Base-by-base conservation (phyloP, 2,888 invertebrate genomes). In the Lacanobia oleracea region DNA sequence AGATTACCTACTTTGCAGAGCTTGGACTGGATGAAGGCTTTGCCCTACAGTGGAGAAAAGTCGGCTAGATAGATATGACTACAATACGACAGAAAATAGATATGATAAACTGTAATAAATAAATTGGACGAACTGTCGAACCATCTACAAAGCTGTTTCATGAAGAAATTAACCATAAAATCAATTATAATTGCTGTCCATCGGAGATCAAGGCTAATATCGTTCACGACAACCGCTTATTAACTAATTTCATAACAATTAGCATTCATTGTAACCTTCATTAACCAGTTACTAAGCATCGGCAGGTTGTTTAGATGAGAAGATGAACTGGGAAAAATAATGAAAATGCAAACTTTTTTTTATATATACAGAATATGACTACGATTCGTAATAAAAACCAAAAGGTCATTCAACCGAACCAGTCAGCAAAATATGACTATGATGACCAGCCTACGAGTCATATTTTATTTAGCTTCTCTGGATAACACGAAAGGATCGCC, bases 191-290 rank as follows among this genome's bases (percentile, higher is more conserved):
- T 72, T 73, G 75, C 48, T 54, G 69, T 75, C 33, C 66, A 72
- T 33, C 59, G 72, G 86, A 88, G 91, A 91, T 90, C 93, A 94
- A 93, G 93, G 93, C 85, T 89, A 87, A 81, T 76, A 84, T 88
- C 91, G 90, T 90, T 91, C 88, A 93, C 90, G 77, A 74, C 81
- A 83, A 68, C 82, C 85, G 85, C 86, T 88, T 86, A 90, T 89
- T 90, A 89, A 86, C 88, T 88, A 90, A 93, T 93, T 93, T 91
- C 89, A 92, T 88, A 90, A 88, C 89, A 90, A 91, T 93, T 91
- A 90, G 87, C 86, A 88, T 89, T 87, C 21, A 75, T 68, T 77
- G 71, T 83, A 86, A 82, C 86, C 87, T 90, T 88, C 86, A 88
- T 88, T 72, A 88, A 81, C 81, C 81, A 65, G 48, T 74, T 57